These are phyloP conservation scores for Danaus plexippus DNA, from an alignment of 1,140 invertebrate species.

Conservation along the genomic window DNA sequence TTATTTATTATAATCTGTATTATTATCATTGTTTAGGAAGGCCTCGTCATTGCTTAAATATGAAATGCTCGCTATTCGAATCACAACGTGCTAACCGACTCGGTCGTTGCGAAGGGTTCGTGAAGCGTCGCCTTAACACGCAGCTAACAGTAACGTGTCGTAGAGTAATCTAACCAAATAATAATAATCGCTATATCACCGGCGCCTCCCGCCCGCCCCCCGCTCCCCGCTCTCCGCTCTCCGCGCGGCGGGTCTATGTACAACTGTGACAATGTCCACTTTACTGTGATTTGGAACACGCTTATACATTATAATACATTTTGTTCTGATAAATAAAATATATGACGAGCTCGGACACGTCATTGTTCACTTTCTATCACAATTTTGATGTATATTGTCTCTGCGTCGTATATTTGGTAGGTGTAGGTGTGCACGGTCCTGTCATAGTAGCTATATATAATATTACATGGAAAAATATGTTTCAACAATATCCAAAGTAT, in stretches of 20 bases:
- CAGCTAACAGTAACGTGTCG: slow-evolving; percentile 48
- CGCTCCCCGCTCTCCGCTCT: no score
- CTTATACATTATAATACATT: slow-evolving; percentile 11
- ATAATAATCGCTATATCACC: slow-evolving; percentile 59
- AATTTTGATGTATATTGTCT: slow-evolving; percentile 7
- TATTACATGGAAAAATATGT: slow-evolving; percentile 58
- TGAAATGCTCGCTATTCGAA: neutral
- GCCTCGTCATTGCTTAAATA: neutral
- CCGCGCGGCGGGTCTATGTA: no score
- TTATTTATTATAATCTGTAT: slow-evolving; percentile 4
- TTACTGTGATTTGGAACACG: slow-evolving; percentile 11
- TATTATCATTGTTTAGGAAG: neutral
- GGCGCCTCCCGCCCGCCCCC: no score
- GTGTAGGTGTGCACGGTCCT: slow-evolving; percentile 19
- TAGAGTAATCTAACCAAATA: slow-evolving; percentile 46
- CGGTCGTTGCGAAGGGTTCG: neutral
- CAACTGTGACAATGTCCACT: neutral
- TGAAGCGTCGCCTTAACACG: slow-evolving; percentile 37
- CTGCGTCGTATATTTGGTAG: slow-evolving; percentile 24
- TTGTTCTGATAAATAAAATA: slow-evolving; percentile 11
- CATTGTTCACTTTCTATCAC: slow-evolving; percentile 8
- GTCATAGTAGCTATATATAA: slow-evolving; percentile 42
- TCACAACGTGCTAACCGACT: neutral
- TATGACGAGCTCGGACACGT: neutral
- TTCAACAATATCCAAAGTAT: slow-evolving; percentile 38